phyloP scores from a whole-genome alignment of 2,113 vertebrate species.

The Vicugna pacos region DNA sequence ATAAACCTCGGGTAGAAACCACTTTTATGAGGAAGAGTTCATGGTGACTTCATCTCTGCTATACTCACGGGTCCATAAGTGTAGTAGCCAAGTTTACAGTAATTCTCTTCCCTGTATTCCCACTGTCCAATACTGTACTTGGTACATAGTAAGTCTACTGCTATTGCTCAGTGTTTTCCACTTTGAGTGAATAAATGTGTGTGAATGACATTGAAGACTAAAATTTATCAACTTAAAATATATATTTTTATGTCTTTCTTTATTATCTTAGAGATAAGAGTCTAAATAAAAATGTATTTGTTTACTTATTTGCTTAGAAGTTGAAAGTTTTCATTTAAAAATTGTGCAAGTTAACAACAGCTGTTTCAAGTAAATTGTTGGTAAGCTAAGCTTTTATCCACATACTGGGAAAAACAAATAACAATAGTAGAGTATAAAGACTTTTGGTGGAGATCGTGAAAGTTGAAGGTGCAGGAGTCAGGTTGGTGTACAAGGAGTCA shows the following conservation, averaged over 20 bases:
- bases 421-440: background rate
- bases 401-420: background rate
- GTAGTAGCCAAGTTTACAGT: background rate
- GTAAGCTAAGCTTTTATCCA: background rate
- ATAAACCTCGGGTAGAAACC: background rate
- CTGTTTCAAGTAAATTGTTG: background rate
- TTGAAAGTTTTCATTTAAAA: background rate
- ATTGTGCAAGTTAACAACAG: background rate
- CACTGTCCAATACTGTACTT: background rate
- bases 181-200: background rate
- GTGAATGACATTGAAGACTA: background rate
- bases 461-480: background rate
- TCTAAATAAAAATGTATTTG: background rate
- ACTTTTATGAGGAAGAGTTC: background rate
- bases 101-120: background rate
- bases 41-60: background rate
- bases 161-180: background rate
- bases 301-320: background rate
- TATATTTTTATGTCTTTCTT: background rate
- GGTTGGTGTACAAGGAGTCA: background rate
- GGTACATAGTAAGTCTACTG: background rate
- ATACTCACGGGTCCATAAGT: background rate
- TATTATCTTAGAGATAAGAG: background rate
- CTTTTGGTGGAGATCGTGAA: background rate
- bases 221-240: background rate